These are phyloP conservation scores for Galago senegalensis DNA, from an alignment of 2,797 vertebrate species.

Conservation along the genomic window DNA sequence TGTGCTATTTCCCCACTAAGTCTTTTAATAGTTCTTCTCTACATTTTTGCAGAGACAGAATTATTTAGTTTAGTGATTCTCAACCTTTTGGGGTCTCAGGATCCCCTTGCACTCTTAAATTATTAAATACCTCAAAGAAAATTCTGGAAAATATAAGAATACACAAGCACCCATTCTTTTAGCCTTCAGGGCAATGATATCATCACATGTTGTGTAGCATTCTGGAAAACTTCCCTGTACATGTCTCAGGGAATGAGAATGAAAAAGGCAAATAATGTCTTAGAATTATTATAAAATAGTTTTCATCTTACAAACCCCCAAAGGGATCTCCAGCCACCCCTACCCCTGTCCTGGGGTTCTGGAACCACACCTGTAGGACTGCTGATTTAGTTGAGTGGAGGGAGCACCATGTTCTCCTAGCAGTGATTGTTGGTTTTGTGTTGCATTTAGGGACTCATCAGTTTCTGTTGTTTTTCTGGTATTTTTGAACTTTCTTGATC, in stretches of 20 bases:
- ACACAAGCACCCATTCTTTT: not conserved
- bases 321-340: not conserved
- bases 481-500: conserved; percentile 43
- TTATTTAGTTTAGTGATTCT: conserved; percentile 12
- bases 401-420: not conserved
- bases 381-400: not conserved
- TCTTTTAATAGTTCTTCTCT: not conserved
- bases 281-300: conserved; percentile 16
- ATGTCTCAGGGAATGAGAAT: not conserved
- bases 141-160: conserved; percentile 42
- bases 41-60: conserved; percentile 23
- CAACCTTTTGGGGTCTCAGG: not conserved
- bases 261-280: not conserved
- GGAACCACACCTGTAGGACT: not conserved
- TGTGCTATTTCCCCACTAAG: not conserved
- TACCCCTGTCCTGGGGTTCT: not conserved
- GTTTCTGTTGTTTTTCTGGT: conserved; percentile 41
- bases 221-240: not conserved
- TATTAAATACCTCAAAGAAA: conserved; percentile 41
- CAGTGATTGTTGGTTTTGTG: not conserved
- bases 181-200: not conserved
- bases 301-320: not conserved
- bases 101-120: conserved; percentile 10
- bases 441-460: not conserved
- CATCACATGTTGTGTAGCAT: not conserved